phyloP scores from a whole-genome alignment of 2,113 vertebrate species.

The Pelvicachromis taeniatus region DNA sequence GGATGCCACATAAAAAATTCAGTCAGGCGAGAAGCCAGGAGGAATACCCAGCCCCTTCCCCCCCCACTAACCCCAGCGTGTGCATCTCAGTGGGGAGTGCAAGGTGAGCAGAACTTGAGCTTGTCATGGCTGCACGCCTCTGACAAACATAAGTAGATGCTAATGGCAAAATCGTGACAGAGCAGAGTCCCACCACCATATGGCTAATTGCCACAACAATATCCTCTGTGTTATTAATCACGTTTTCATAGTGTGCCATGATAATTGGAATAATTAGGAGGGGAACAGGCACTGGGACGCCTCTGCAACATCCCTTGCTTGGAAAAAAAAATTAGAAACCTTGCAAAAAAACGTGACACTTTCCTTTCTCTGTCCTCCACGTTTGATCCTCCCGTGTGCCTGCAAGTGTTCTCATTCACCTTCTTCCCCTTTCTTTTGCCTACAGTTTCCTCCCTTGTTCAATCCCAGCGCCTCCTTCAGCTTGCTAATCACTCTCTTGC shows the following conservation, averaged over 20 bases:
- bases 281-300: conserved; percentile 81
- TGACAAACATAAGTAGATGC: conserved; percentile 99
- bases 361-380: background rate
- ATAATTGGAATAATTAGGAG: conserved; percentile 99
- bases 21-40: conserved; percentile 80
- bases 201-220: conserved; percentile 99
- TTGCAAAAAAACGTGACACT: conserved; percentile 61
- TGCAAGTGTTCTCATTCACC: background rate
- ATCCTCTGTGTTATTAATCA: conserved; percentile 99
- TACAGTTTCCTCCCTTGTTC: background rate
- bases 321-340: conserved; percentile 59
- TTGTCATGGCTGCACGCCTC: conserved; percentile 98
- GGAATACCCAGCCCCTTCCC: conserved; percentile 81
- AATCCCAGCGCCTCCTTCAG: conserved; percentile 17
- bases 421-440: background rate
- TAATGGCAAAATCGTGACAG: conserved; percentile 99
- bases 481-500: conserved; percentile 44
- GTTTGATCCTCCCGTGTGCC: background rate
- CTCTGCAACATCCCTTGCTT: conserved; percentile 68
- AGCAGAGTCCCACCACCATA: conserved; percentile 99
- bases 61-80: conserved; percentile 77
- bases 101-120: conserved; percentile 97
- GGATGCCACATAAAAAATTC: conserved; percentile 92
- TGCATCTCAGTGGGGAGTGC: conserved; percentile 84
- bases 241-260: conserved; percentile 99